Base-by-base conservation (phyloP, 2,113 vertebrate species). In the Loxodonta africana region DNA sequence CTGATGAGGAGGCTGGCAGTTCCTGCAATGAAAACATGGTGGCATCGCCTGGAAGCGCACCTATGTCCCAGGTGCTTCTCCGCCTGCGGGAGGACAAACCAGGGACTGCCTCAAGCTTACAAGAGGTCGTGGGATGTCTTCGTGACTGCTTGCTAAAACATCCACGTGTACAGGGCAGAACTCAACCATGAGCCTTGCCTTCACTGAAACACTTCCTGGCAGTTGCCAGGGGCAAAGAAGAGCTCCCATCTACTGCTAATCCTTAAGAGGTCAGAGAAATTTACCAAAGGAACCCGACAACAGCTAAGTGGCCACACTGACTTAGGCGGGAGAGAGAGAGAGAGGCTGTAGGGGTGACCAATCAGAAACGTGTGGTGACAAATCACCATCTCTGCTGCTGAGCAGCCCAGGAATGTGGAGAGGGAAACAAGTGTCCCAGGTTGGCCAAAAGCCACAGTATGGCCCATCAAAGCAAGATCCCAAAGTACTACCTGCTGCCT, bases 351-450 rank as follows among this genome's bases (percentile, higher is more conserved):
- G 80, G 28, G 18, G 41, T 14, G 69, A 73, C 80, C 11, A 88
- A 3, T 23, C 0, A 18, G 57, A 83, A 73, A 37, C 1, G 30
- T 3, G 8, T n/a, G 33, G 51, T 25, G 62, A 76, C 0, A 0
- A 73, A n/a, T n/a, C 51, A 15, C 20, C 12, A 53, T 15, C 18
- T 76, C 83, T 86, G 25, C 44, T 78, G 48, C 15, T 48, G 44
- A 83, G 74, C 20, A n/a, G 44, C 60, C 48, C 15, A 17, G 44
- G 60, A 33, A 69, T 14, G 30, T 69, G 4, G 30, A 69, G 15
- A 26, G 25, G 30, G 30, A 33, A 20, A 15, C 63, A 48, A n/a
- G 84, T 28, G 21, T 44, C 88, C 62, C 46, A 60, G n/a, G 53
- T 20, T 62, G 74, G 62, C 41, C 65, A 63, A 44, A 82, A 46